These are phyloP conservation scores for Chelon labrosus DNA, from an alignment of 2,797 vertebrate genomes.

Conservation along the genomic window DNA sequence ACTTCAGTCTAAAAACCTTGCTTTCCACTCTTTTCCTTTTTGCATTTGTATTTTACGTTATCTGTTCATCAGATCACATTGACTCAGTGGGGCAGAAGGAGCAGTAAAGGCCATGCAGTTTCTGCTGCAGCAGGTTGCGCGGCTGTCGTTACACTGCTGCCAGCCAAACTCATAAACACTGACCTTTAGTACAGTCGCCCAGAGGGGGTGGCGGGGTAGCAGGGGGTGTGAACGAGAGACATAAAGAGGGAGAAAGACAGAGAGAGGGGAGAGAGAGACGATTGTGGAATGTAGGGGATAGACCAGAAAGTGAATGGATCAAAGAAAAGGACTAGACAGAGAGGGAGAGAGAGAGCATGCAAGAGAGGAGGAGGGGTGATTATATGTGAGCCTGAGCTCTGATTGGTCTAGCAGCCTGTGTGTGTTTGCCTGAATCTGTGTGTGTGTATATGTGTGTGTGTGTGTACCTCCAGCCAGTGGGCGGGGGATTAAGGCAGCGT, in stretches of 20 bases:
- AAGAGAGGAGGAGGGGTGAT: conserved; percentile 64
- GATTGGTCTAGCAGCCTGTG: conserved; percentile 72
- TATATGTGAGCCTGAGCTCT: conserved; percentile 62
- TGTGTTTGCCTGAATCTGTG: conserved; percentile 32
- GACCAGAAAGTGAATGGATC: conserved; percentile 72
- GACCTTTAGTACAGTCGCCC: conserved; percentile 67
- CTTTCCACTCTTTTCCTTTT: not conserved
- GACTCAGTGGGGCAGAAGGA: not conserved
- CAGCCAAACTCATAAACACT: conserved; percentile 54
- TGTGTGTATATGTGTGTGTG: conserved; percentile 46
- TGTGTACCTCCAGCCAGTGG: conserved; percentile 69
- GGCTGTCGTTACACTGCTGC: conserved; percentile 20
- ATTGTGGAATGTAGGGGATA: conserved; percentile 65
- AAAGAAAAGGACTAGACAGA: conserved; percentile 61
- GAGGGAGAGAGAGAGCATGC: conserved; percentile 14
- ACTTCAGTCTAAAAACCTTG: conserved; percentile 5
- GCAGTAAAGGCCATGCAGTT: conserved; percentile 14
- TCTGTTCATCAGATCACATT: not conserved
- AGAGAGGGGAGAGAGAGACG: not conserved
- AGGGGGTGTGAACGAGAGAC: conserved; percentile 42
- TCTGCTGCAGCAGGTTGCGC: conserved; percentile 41
- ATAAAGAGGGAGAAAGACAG: conserved; percentile 22
- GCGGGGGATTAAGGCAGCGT: conserved; percentile 80
- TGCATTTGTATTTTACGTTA: not conserved
- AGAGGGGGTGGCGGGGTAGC: conserved; percentile 16